These are phyloP conservation scores for Branchinecta lindahli DNA, from an alignment of 1,140 invertebrate species.

Conservation along the genomic window DNA sequence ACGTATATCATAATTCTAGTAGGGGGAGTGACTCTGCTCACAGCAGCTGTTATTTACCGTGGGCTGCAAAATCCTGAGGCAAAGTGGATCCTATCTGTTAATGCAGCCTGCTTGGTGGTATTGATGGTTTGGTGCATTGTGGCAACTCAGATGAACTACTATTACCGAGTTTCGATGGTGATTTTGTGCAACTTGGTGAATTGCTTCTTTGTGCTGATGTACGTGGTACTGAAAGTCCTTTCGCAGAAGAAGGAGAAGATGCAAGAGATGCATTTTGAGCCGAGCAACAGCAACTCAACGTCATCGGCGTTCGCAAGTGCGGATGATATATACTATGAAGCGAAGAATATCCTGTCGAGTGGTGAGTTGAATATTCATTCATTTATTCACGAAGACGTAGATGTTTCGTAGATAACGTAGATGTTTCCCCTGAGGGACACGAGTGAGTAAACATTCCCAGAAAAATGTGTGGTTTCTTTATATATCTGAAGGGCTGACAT, in stretches of 20 bases:
- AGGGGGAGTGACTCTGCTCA: not conserved
- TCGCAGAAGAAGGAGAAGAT: not conserved
- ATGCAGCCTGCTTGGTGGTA: not conserved
- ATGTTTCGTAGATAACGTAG: too few species aligned
- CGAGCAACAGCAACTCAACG: not conserved
- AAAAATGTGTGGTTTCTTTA: too few species aligned
- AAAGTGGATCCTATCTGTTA: not conserved
- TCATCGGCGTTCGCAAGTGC: not conserved
- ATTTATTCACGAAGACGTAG: not conserved
- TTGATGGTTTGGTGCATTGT: not conserved
- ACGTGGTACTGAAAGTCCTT: not conserved
- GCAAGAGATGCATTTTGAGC: not conserved
- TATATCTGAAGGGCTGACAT: too few species aligned
- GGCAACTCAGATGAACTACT: not conserved
- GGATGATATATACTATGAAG: constrained; percentile 1
- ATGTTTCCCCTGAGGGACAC: too few species aligned
- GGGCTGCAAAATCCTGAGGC: not conserved
- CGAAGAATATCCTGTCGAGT: not conserved
- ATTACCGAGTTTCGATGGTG: not conserved
- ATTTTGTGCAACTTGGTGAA: not conserved
- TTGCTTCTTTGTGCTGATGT: not conserved
- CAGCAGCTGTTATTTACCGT: not conserved
- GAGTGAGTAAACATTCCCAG: too few species aligned
- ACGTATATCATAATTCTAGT: not conserved
- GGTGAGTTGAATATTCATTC: not conserved